A percentile compares a stretch with the other conserved stretches of the same genome.
Conservation (phyloP, 2,888 invertebrate genomes). For the Omphaloscelis lunosa region DNA sequence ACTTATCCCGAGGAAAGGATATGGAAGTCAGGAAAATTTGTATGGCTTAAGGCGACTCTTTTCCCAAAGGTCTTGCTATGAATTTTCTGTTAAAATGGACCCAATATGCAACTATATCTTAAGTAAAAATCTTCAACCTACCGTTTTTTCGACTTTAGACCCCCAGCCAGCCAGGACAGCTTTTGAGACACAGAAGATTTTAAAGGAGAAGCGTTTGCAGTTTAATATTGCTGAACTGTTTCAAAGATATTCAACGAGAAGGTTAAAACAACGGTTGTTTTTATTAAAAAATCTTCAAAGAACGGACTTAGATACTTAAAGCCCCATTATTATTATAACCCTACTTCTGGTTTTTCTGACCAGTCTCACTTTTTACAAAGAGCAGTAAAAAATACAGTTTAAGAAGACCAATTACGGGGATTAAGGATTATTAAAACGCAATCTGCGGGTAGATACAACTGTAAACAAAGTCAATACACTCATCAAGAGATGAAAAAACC, state of each 20-base stretch:
- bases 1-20: not conserved
- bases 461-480: constrained; percentile 67
- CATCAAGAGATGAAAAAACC: constrained; percentile 62
- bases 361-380: constrained; percentile 20
- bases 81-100: constrained; percentile 24
- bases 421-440: constrained; percentile 44
- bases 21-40: not conserved
- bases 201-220: constrained; percentile 3
- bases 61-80: not conserved
- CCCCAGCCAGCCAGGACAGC: not conserved
- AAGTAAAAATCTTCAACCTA: not conserved
- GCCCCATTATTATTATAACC: constrained; percentile 22
- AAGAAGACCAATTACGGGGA: constrained; percentile 27
- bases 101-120: constrained; percentile 24
- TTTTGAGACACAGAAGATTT: not conserved
- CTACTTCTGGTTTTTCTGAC: constrained; percentile 16
- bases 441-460: constrained; percentile 38
- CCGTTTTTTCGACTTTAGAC: not conserved
- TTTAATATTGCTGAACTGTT: constrained; percentile 14
- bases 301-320: constrained; percentile 24
- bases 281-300: constrained; percentile 35
- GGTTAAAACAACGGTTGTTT: constrained; percentile 27
- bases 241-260: constrained; percentile 1
- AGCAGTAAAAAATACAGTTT: constrained; percentile 16
- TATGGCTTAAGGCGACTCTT: not conserved